Evolutionary conservation across 2,113 vertebrate species (phyloP).

Genomic region (Chauna torquata): DNA sequence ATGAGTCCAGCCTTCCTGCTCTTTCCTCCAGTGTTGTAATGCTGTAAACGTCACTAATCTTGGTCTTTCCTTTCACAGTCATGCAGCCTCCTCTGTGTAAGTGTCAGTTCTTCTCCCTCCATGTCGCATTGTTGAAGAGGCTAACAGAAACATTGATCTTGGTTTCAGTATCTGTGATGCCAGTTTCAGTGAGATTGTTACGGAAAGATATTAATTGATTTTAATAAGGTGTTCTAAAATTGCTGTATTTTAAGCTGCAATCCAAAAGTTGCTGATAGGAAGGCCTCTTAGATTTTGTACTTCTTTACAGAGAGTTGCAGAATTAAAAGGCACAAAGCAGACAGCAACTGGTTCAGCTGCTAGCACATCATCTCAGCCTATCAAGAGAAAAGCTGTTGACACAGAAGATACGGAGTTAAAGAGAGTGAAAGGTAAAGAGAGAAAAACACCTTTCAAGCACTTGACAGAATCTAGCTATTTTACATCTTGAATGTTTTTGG

Average conservation of each 20-base stretch:
- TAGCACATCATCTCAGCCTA: constrained; percentile 25
- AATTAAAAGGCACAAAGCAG: constrained; percentile 81
- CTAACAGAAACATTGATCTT: neutral
- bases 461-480: neutral
- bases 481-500: neutral
- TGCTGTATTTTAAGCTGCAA: neutral
- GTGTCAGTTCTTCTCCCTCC: neutral
- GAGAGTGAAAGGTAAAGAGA: constrained; percentile 72
- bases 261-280: neutral
- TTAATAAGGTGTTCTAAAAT: neutral
- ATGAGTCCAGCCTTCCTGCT: neutral
- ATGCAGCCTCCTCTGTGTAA: neutral
- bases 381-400: constrained; percentile 83
- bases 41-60: neutral
- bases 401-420: constrained; percentile 73
- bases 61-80: neutral
- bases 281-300: neutral
- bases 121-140: neutral
- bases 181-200: neutral
- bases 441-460: neutral
- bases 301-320: constrained; percentile 75
- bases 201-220: neutral
- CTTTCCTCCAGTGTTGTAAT: neutral
- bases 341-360: neutral
- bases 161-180: neutral